Evolutionary conservation across 2,888 invertebrate species (phyloP), one percentile per base, ranked within the genome.

Genomic region (Spicauda simplicius): DNA sequence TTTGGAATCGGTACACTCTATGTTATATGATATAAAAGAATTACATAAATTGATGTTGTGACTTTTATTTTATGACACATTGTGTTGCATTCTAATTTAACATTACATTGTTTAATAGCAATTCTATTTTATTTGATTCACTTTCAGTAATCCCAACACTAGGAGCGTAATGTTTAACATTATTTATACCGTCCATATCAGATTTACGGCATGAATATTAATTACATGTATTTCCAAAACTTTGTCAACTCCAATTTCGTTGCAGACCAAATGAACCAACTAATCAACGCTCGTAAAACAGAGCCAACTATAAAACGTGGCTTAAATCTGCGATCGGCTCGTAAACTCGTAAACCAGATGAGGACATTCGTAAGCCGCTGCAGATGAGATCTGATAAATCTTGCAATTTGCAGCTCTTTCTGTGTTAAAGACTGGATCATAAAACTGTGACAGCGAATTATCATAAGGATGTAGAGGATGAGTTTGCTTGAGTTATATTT

Each of bases 321-420:
- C 80, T 80, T 80, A 80, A 81, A 80, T 78, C 79, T 72, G 70
- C 69, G 67, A 66, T 66, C 66, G 68, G 73, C 70, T 85, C 86
- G 84, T 86, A 86, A 87, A 86, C 74, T 84, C 86, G 84, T 86
- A 86, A 87, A 86, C 74, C 72, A 72, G 79, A 86, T 85, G 83
- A 85, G 81, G 80, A 70, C 77, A 85, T 85, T 85, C 74, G 84
- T 84, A 85, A 80, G 84, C 86, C 77, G 77, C 60, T 69, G 77
- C 75, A 77, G 81, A 80, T 80, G 80, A 66, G 66, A 66, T 66
- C 66, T 60, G 83, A 82, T 82, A 80, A 82, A 84, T 82, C 82
- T 80, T 72, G 78, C 80, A 78, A 84, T 81, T 80, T 81, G 76
- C 75, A 72, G 69, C 74, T 72, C 76, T 77, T 82, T 81, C 77